Percentiles rank a stretch among this genome's conserved stretches.
phyloP scores from a whole-genome alignment of 2,797 vertebrate species.

The Molossus alvarezi region DNA sequence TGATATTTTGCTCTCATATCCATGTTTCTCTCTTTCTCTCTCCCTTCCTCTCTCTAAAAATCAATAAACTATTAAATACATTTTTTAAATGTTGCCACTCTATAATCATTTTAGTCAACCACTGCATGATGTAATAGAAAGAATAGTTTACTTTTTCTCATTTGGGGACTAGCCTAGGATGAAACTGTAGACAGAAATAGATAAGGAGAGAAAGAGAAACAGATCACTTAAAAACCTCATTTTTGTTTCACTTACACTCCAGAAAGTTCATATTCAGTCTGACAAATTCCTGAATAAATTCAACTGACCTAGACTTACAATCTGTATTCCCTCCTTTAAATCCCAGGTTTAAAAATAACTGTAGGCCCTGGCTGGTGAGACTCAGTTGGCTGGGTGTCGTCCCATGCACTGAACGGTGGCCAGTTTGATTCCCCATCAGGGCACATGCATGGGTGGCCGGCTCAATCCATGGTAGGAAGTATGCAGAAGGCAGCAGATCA shows the following conservation, averaged over 20 bases:
- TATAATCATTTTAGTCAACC: not conserved
- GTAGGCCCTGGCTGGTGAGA: not conserved
- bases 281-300: slow-evolving; percentile 68
- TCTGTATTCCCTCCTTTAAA: slow-evolving; percentile 68
- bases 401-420: not conserved
- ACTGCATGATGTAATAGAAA: not conserved
- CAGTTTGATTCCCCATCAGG: not conserved
- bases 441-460: not conserved
- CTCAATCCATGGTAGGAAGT: not conserved
- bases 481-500: not conserved
- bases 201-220: not conserved
- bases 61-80: too few relatives aligned
- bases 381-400: not conserved
- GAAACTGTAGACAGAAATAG: not conserved
- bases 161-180: not conserved
- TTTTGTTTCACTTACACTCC: slow-evolving; percentile 58
- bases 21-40: too few relatives aligned
- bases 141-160: slow-evolving; percentile 14
- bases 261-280: slow-evolving; percentile 32
- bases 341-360: slow-evolving; percentile 75
- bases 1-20: too few relatives aligned
- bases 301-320: slow-evolving; percentile 60
- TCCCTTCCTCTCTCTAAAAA: too few relatives aligned
- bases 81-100: not conserved
- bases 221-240: not conserved